Evolutionary conservation across 2,797 vertebrate genomes (phyloP).

Genomic region (Florisuga fusca): DNA sequence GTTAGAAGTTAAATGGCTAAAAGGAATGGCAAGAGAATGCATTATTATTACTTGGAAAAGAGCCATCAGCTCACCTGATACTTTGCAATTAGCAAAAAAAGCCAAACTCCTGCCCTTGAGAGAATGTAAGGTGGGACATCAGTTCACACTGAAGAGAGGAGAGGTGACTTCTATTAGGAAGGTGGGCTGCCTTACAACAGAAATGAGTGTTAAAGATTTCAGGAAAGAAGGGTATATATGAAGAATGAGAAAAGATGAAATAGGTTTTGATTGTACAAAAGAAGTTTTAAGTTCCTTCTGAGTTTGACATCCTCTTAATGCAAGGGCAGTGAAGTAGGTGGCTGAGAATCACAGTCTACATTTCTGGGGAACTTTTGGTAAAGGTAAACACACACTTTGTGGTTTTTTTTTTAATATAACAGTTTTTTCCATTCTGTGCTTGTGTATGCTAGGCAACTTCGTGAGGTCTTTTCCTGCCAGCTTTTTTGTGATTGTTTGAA

Average conservation of each 20-base stretch:
- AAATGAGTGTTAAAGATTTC: not conserved
- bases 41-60: not conserved
- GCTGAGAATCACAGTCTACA: not conserved
- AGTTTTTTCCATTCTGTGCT: not conserved
- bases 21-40: not conserved
- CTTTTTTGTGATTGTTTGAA: not conserved
- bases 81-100: constrained; percentile 11
- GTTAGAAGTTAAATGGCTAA: not conserved
- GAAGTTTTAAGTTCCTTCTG: not conserved
- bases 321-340: not conserved
- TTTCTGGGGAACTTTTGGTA: not conserved
- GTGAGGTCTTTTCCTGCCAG: not conserved
- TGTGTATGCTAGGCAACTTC: not conserved
- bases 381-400: not conserved
- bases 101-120: not conserved
- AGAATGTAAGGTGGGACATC: not conserved
- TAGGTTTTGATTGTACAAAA: not conserved
- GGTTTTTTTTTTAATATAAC: not conserved
- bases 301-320: not conserved
- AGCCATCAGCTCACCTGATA: not conserved
- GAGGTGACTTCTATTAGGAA: not conserved
- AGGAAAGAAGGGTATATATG: not conserved
- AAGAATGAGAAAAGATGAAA: not conserved
- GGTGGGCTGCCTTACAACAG: not conserved
- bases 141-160: not conserved